A percentile compares a stretch with the other conserved stretches of the same genome.
Conservation (phyloP, 1,140 invertebrate species). For the Drosophila pruinosa region DNA sequence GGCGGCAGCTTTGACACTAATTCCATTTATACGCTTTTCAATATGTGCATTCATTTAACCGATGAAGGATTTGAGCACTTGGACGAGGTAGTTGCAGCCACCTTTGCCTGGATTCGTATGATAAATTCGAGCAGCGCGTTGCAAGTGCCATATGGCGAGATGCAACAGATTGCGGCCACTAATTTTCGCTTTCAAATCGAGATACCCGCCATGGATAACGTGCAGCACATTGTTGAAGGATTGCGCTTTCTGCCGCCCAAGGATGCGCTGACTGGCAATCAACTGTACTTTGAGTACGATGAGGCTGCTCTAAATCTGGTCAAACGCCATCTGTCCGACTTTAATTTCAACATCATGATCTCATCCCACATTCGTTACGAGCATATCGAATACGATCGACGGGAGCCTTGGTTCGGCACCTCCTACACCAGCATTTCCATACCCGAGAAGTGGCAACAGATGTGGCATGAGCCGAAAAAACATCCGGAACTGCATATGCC, state of each 20-base stretch:
- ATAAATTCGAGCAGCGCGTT: constrained; percentile 86
- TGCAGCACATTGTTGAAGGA: constrained; percentile 89
- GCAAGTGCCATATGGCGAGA: constrained; percentile 71
- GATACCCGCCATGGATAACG: constrained; percentile 88
- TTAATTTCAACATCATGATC: constrained; percentile 90
- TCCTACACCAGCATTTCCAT: constrained; percentile 83
- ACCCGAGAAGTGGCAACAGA: constrained; percentile 84
- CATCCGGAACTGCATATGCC: constrained; percentile 68
- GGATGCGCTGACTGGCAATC: constrained; percentile 90
- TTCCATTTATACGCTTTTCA: constrained; percentile 89
- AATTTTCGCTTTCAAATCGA: constrained; percentile 89
- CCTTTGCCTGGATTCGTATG: constrained; percentile 90
- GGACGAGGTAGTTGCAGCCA: constrained; percentile 87
- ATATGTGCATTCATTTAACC: constrained; percentile 89
- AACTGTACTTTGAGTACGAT: constrained; percentile 91
- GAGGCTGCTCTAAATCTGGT: constrained; percentile 87
- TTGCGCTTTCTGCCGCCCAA: constrained; percentile 90
- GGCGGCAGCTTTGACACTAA: constrained; percentile 90
- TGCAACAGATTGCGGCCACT: constrained; percentile 87
- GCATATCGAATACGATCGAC: constrained; percentile 84
- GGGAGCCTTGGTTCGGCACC: constrained; percentile 86
- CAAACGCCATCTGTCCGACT: constrained; percentile 86
- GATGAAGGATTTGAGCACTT: constrained; percentile 90
- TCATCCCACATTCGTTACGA: constrained; percentile 86
- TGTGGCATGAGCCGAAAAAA: constrained; percentile 85